phyloP scores from a whole-genome alignment of 2,888 invertebrate species.

The Caenorhabditis angaria region DNA sequence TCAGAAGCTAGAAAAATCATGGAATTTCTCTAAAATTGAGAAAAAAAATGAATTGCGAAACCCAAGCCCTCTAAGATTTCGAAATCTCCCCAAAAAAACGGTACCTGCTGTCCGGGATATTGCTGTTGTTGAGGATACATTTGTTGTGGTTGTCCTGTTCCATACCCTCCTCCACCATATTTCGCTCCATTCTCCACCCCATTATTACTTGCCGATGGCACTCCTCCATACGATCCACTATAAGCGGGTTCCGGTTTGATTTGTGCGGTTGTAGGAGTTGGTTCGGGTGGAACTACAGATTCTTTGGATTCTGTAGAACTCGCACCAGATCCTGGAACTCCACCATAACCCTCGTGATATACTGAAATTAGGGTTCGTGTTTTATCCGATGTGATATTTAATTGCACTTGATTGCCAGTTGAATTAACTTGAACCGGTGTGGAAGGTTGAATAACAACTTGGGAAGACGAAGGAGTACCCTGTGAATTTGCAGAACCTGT shows the following conservation, averaged over 20 bases:
- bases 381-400: constrained; percentile 69
- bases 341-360: constrained; percentile 62
- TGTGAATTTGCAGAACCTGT: constrained; percentile 14
- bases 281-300: constrained; percentile 68
- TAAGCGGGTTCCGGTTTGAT: constrained; percentile 7
- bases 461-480: constrained; percentile 11
- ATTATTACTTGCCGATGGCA: not conserved
- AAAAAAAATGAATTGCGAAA: too few species aligned
- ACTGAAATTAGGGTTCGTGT: constrained; percentile 68
- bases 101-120: constrained; percentile 22
- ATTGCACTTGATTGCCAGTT: constrained; percentile 61
- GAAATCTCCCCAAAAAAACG: too few species aligned
- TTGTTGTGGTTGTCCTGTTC: not conserved
- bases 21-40: too few species aligned
- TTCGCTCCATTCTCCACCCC: constrained; percentile 7
- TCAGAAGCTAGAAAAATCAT: too few species aligned
- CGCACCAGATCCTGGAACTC: constrained; percentile 17
- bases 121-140: constrained; percentile 24
- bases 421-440: constrained; percentile 51
- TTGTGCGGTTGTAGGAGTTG: constrained; percentile 53
- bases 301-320: constrained; percentile 51
- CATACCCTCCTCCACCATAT: not conserved
- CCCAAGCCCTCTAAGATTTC: too few species aligned
- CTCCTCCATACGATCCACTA: not conserved
- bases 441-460: not conserved